Percentiles rank a stretch among this genome's conserved stretches.
These are phyloP conservation scores for Latheticus oryzae DNA, from an alignment of 2,888 invertebrate genomes.

Conservation along the genomic window DNA sequence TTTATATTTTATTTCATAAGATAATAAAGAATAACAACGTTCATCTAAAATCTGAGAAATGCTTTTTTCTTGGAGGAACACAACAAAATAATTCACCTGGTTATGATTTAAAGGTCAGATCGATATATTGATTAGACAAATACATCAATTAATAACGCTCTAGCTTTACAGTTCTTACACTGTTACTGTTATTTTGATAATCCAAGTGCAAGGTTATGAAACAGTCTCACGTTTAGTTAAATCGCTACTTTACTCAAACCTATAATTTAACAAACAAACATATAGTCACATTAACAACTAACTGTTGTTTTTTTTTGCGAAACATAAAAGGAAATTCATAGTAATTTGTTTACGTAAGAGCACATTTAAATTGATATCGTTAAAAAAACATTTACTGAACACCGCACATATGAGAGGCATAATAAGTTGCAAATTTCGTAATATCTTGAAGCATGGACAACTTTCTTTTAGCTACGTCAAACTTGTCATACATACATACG, in stretches of 20 bases:
- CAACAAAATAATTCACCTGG: constrained; percentile 8
- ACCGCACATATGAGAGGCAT: constrained; percentile 45
- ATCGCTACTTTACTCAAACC: constrained; percentile 7
- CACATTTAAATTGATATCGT: constrained; percentile 46
- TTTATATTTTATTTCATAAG: too few relatives aligned
- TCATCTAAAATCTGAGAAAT: too few relatives aligned
- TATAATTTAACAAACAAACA: constrained; percentile 30
- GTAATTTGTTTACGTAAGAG: constrained; percentile 42
- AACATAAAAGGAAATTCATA: constrained; percentile 40
- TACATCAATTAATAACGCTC: constrained; percentile 29
- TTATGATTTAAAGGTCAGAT: constrained; percentile 24
- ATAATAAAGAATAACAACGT: too few relatives aligned
- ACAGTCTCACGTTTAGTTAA: background rate
- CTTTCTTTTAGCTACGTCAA: constrained; percentile 45
- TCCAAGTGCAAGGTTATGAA: constrained; percentile 29
- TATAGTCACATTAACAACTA: constrained; percentile 54
- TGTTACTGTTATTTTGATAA: constrained; percentile 24
- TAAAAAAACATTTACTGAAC: constrained; percentile 41
- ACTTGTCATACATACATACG: constrained; percentile 33
- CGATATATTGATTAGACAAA: constrained; percentile 33
- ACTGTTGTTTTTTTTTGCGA: constrained; percentile 42
- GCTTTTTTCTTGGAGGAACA: too few relatives aligned
- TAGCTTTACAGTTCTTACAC: constrained; percentile 24
- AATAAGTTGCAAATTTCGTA: constrained; percentile 49
- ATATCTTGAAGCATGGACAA: constrained; percentile 43